phyloP scores from a whole-genome alignment of 23 tunicate genomes.

The Ciona savignyi region DNA sequence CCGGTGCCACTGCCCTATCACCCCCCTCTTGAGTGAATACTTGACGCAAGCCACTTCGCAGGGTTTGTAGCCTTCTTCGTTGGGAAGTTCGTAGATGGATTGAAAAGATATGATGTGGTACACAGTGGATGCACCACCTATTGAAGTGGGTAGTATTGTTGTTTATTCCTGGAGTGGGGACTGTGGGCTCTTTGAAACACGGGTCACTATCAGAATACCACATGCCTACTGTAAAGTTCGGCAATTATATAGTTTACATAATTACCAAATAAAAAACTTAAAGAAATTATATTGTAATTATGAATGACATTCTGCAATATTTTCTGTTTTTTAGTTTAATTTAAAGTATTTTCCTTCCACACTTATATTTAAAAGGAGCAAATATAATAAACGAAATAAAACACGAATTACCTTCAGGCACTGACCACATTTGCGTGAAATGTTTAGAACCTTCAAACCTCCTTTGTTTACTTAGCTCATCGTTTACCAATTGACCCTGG shows the following conservation, averaged over 20 bases:
- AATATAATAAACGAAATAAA: too few species aligned
- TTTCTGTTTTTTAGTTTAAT: too few species aligned
- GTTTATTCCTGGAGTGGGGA: too few species aligned
- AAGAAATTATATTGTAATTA: neutral
- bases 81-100: constrained; percentile 76
- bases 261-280: neutral
- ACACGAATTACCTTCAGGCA: neutral
- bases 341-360: too few species aligned
- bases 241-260: too few species aligned
- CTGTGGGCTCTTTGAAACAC: too few species aligned
- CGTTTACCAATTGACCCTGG: neutral
- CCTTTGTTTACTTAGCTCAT: neutral
- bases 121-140: neutral
- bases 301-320: too few species aligned
- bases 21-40: constrained; percentile 52
- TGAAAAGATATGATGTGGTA: constrained; percentile 71
- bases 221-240: too few species aligned
- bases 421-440: neutral
- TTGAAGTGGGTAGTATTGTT: too few species aligned
- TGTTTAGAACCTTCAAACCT: neutral
- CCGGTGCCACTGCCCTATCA: constrained; percentile 44
- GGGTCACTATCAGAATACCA: too few species aligned
- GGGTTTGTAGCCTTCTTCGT: constrained; percentile 92
- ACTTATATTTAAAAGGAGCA: too few species aligned
- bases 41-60: constrained; percentile 79